Conservation (phyloP, 2,888 invertebrate species). For the Neria commutata region DNA sequence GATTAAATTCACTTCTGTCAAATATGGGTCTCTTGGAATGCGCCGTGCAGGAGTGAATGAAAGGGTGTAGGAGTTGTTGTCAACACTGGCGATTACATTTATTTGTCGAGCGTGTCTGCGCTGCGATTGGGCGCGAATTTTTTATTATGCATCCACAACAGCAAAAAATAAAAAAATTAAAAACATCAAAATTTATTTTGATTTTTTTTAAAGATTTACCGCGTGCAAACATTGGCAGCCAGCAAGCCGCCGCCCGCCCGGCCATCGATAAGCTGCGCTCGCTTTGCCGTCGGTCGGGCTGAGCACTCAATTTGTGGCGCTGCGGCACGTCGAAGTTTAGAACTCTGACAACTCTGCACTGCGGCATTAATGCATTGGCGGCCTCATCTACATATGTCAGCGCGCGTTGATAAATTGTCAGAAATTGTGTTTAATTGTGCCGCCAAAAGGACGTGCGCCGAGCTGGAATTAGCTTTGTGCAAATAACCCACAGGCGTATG, state of each 20-base stretch:
- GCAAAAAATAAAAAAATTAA: no score
- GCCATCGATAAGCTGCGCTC: no score
- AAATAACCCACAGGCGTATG: neutral
- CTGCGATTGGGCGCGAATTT: neutral
- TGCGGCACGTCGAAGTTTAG: no score
- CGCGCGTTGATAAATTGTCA: neutral
- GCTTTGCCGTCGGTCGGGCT: no score
- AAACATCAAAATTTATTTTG: no score
- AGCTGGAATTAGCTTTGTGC: neutral
- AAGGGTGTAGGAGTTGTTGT: no score
- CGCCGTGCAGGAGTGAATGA: no score
- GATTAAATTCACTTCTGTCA: neutral
- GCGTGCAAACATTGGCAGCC: neutral
- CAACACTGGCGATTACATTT: neutral
- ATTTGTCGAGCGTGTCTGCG: neutral
- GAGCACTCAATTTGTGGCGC: no score
- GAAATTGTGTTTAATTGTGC: neutral
- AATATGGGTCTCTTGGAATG: slow-evolving; percentile 1
- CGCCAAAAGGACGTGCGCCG: slow-evolving; percentile 1
- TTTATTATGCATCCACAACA: neutral
- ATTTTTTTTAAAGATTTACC: neutral
- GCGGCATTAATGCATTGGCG: no score
- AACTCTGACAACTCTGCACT: no score
- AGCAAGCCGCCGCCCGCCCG: no score
- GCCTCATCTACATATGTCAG: slow-evolving; percentile 3